A percentile compares a stretch with the other conserved stretches of the same genome.
Conservation (phyloP, 2,797 vertebrate species). For the Crax fasciolata region DNA sequence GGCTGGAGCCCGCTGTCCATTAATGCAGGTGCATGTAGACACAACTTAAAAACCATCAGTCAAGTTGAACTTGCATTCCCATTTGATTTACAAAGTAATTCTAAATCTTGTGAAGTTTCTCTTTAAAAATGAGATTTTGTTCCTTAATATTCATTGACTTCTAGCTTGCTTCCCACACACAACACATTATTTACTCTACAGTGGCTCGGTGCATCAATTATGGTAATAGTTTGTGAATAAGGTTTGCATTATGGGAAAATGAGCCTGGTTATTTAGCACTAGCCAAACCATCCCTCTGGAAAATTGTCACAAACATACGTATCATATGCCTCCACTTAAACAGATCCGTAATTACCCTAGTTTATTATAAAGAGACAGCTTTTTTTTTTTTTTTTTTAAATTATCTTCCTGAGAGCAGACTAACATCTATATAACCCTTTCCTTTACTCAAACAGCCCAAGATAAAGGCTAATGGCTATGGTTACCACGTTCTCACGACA, state of each 20-base stretch:
- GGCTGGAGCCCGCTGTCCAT: rapidly evolving
- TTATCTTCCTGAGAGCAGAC: neutral
- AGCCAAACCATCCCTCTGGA: conserved; percentile 77
- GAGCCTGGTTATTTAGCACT: conserved; percentile 80
- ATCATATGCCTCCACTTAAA: conserved; percentile 78
- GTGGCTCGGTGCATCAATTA: conserved; percentile 85
- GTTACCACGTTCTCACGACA: neutral
- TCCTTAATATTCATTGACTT: conserved; percentile 90
- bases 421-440: neutral
- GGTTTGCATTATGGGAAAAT: conserved; percentile 84
- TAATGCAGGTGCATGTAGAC: neutral
- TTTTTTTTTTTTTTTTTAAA: neutral
- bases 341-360: conserved; percentile 69
- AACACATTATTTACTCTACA: conserved; percentile 85
- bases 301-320: conserved; percentile 80
- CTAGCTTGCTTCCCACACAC: conserved; percentile 84
- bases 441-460: neutral
- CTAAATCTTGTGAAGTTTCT: conserved; percentile 65
- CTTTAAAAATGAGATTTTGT: conserved; percentile 80
- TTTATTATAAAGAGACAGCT: conserved; percentile 37
- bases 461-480: neutral
- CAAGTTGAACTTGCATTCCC: neutral
- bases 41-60: neutral
- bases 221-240: conserved; percentile 84
- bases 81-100: conserved; percentile 56